Evolutionary conservation across 37 sponge, comb jelly and placozoan species (phyloP).

Genomic region (Halichondria panicea): DNA sequence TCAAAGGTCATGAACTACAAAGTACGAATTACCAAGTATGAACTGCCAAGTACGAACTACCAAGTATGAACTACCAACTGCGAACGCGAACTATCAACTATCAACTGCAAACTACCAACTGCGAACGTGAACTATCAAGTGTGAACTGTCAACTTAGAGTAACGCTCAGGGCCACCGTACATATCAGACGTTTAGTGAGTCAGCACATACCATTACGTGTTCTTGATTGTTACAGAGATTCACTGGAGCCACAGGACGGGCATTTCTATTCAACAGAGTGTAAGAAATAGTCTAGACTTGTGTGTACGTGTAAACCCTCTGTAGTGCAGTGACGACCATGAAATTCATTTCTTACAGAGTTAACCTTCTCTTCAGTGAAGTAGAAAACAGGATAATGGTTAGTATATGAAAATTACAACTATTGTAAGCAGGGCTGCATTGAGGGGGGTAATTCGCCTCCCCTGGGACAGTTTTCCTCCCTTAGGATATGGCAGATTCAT

Average conservation of each 20-base stretch:
- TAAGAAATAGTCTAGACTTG: constrained; percentile 32
- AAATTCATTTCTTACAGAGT: constrained; percentile 57
- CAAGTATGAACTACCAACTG: no score
- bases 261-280: constrained; percentile 98
- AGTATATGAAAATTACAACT: not conserved
- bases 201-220: not conserved
- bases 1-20: no score
- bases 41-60: no score
- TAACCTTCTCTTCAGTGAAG: constrained; percentile 90
- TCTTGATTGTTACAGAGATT: constrained; percentile 67
- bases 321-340: not conserved
- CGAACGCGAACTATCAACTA: not conserved
- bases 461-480: no score
- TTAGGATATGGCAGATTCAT: no score
- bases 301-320: not conserved
- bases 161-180: no score
- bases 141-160: no score
- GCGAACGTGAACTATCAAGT: no score
- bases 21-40: no score
- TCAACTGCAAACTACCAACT: not conserved
- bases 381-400: constrained; percentile 81
- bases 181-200: constrained; percentile 40
- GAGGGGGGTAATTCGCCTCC: no score
- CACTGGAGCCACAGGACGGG: constrained; percentile 97
- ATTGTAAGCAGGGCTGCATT: no score